Evolutionary conservation across 1,140 invertebrate species (phyloP).

Genomic region (Drosophila guanche): DNA sequence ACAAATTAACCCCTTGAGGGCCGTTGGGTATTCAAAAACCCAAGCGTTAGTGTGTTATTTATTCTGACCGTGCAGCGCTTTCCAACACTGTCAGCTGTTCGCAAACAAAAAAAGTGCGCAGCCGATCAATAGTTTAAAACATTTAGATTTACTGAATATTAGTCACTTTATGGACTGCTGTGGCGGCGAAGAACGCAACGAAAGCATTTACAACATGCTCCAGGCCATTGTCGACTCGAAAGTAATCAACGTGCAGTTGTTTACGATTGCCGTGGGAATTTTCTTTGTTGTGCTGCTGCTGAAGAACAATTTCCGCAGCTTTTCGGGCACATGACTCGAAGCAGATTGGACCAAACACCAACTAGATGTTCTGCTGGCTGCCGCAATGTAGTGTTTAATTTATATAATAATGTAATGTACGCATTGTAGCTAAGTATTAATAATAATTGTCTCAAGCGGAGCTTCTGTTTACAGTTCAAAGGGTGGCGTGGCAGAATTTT

Average conservation of each 20-base stretch:
- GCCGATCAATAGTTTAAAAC: slow-evolving; percentile 27
- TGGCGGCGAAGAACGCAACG: slow-evolving; percentile 70
- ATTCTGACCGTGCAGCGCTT: no score
- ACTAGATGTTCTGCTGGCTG: not conserved
- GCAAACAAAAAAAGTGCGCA: slow-evolving; percentile 46
- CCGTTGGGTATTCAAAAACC: no score
- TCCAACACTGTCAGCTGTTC: slow-evolving; percentile 42
- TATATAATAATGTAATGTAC: slow-evolving; percentile 67
- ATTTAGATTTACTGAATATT: slow-evolving; percentile 40
- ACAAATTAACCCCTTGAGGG: no score
- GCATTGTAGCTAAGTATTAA: slow-evolving; percentile 67
- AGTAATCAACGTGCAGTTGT: slow-evolving; percentile 76
- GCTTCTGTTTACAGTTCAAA: slow-evolving; percentile 33
- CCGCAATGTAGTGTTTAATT: slow-evolving; percentile 58
- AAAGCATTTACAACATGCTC: slow-evolving; percentile 78
- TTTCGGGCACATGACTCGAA: slow-evolving; percentile 67
- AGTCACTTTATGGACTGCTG: slow-evolving; percentile 73
- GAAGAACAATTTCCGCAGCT: slow-evolving; percentile 76
- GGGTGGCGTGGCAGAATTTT: slow-evolving; percentile 2
- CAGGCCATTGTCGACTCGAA: slow-evolving; percentile 77
- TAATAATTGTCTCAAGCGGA: slow-evolving; percentile 45
- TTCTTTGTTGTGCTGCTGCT: slow-evolving; percentile 75
- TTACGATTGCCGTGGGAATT: slow-evolving; percentile 80
- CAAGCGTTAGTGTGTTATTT: no score
- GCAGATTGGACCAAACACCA: no score